Evolutionary conservation across 2,113 vertebrate genomes (phyloP), one percentile per base, ranked within the genome.

Genomic region (Oryzias celebensis): DNA sequence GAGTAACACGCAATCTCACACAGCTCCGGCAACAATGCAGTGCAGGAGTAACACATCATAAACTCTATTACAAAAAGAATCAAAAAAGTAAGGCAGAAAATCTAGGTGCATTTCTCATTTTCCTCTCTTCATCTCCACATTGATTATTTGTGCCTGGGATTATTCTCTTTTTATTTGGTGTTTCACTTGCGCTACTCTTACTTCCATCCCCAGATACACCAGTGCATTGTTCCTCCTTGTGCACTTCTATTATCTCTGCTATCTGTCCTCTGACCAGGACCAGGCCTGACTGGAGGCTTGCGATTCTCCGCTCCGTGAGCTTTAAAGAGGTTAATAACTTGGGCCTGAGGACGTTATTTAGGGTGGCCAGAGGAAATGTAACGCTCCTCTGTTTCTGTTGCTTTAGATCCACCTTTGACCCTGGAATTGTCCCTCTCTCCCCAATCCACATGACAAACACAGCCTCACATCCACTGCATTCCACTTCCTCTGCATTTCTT

Each of bases 241-340:
- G 83, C 82, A 85, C 88, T 87, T 89, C 86, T 87, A 87, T 92
- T 91, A 91, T 87, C 88, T 84, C 72, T 77, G 70, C 87, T 88
- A 87, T 89, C 88, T 84, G 81, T 89, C 81, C 88, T 88, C 85
- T 87, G 88, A 87, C 85, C 82, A 77, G 66, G 61, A 84, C 75
- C 69, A 58, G 75, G 82, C 78, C 85, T 84, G 85, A 82, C 87
- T 87, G 63, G 68, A 80, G 66, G 81, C 87, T 85, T 52, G 71
- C 16, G 60, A 75, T 73, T 58, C 69, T 77, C 77, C 77, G 72
- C 82, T 88, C 79, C 65, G 80, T 85, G 75, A 80, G 87, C 80
- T 90, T 90, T 85, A 87, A 84, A 87, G 82, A 92, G 92, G 92
- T 93, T 92, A 92, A 92, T 92, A 91, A 92, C 90, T 87, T 87